Evolutionary conservation across 1,140 invertebrate genomes (phyloP), one percentile per base, ranked within the genome.

Genomic region (Temnothorax curvispinosus): DNA sequence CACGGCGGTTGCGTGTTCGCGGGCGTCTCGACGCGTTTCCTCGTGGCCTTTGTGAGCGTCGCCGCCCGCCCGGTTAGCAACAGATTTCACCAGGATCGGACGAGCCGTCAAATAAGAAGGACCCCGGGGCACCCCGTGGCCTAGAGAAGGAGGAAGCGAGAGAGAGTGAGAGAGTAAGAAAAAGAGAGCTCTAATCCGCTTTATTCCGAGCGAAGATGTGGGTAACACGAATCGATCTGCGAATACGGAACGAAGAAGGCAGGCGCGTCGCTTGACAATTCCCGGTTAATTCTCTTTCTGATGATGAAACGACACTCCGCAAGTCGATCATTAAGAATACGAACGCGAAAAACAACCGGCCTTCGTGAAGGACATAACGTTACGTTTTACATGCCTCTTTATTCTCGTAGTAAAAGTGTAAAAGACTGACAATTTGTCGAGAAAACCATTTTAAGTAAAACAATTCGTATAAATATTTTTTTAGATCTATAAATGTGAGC

Each of bases 61-160:
- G 87, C 88, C 69, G 60, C 52, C 15, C 60, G 64, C 89, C 89
- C 93, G 92, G 94, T 94, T 94, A 94, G 94, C 94, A 94, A 94
- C 94, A 94, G 93, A 94, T 94, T 93, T 93, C 85, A 92, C 89
- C 88, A 92, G 90, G 82, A 92, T 93, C 89, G 88, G 88, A 92
- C 78, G 81, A 91, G 87, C 87, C 85, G 86, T 69, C 85, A 89
- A 74, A 77, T 85, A 75, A 84, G 72, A 86, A 89, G 62, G 89
- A 87, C 82, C 71, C 41, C 67, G 18, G 21, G 18, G 21, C 52
- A 54, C 74, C 71, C 54, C 41, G 41, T 74, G 38, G 7, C 21
- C 41, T 41, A 18, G 21, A 71, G 35, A 81, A 27, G 38, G 54
- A 76, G 35, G 38, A 27, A 54, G 32, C 7, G 32, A 27, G 7